These are phyloP conservation scores for Morpho deidamia DNA, from an alignment of 2,888 invertebrate genomes.

Conservation along the genomic window DNA sequence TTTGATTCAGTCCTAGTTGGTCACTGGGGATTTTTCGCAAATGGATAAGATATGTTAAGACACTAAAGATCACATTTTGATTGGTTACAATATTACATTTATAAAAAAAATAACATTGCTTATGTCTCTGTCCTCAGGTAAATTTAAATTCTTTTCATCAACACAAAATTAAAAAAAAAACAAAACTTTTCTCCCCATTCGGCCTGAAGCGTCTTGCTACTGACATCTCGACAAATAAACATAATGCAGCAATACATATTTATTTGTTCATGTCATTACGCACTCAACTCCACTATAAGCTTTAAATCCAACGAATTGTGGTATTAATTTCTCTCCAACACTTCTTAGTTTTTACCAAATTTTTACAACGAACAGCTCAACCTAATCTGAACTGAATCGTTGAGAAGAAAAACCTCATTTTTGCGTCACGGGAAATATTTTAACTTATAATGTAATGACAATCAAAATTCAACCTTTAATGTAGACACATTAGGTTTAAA, in stretches of 20 bases:
- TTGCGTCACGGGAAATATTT: slow-evolving; percentile 27
- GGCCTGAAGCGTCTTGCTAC: slow-evolving; percentile 48
- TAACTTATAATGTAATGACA: slow-evolving; percentile 24
- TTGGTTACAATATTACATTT: no score
- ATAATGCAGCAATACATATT: slow-evolving; percentile 49
- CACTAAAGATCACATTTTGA: no score
- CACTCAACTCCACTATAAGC: slow-evolving; percentile 70
- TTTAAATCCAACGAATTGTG: slow-evolving; percentile 74
- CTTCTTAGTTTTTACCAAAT: slow-evolving; percentile 67
- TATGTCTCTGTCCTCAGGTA: no score
- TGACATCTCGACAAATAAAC: slow-evolving; percentile 51
- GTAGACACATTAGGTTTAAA: slow-evolving; percentile 7
- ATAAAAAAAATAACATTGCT: no score
- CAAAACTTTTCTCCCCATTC: background rate
- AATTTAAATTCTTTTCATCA: background rate
- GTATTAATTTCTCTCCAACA: slow-evolving; percentile 77
- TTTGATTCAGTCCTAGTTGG: no score
- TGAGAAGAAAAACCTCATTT: slow-evolving; percentile 34
- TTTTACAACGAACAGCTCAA: slow-evolving; percentile 25
- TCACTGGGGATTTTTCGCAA: no score
- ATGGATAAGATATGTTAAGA: no score
- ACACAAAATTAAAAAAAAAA: background rate
- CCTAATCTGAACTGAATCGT: slow-evolving; percentile 31
- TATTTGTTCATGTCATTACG: slow-evolving; percentile 69
- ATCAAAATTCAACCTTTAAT: slow-evolving; percentile 14